Evolutionary conservation across 2,113 vertebrate genomes (phyloP), one percentile per base, ranked within the genome.

Genomic region (Hippocampus barbouri): DNA sequence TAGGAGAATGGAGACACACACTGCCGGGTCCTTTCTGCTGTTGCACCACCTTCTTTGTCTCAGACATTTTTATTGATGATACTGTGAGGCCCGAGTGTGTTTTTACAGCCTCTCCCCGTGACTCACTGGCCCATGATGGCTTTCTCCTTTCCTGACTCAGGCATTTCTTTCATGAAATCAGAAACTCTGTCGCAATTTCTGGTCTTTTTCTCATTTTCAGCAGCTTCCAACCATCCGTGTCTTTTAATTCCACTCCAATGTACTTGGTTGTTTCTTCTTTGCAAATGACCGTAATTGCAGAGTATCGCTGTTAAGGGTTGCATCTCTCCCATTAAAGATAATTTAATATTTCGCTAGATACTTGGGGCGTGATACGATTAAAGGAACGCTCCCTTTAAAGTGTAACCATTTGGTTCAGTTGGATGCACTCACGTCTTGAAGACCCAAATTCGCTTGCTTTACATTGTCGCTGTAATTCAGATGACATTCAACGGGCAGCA

Each of bases 81-180:
- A 56, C 8, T 23, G 34, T 68, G 69, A 40, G 69, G 69, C 54
- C 43, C 69, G 74, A 63, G 72, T 74, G 69, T 79, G 77, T 83
- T 88, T 87, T 88, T 76, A 72, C 82, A 74, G 81, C 86, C 82
- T 89, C 83, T 84, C 84, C 78, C 77, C 76, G 76, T 91, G 87
- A 90, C 84, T 91, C 87, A 89, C 59, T 78, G 77, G 21, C 79
- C 69, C 66, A 82, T 83, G 81, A 84, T 86, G 81, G 69, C 82
- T 80, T 72, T 79, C 71, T 73, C 65, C 41, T 73, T 82, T 88
- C 88, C 88, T 89, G 87, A 91, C 80, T 89, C 82, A 86, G 81
- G 73, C 84, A 86, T 88, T 88, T 87, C 89, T 77, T 82, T 74
- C 74, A 83, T 87, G 76, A 86, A 88, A 84, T 84, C 79, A 72